phyloP scores from a whole-genome alignment of 2,888 invertebrate species.

The Drosophila picticornis region DNA sequence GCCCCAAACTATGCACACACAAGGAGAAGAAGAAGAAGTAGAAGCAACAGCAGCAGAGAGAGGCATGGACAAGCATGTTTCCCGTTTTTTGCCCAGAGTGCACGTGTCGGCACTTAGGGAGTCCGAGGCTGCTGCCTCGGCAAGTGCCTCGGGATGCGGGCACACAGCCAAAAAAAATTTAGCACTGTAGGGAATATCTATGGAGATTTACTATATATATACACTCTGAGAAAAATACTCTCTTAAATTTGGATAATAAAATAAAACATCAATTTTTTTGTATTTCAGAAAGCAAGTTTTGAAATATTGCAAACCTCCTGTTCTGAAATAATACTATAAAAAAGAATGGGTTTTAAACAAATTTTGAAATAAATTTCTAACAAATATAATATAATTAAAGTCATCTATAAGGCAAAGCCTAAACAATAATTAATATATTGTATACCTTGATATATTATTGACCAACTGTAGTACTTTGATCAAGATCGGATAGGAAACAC shows the following conservation, averaged over 20 bases:
- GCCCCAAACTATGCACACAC: neutral
- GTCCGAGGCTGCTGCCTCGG: conserved; percentile 24
- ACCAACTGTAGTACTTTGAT: neutral
- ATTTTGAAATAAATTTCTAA: neutral
- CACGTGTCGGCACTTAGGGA: conserved; percentile 73
- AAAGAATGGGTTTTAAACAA: rapidly evolving
- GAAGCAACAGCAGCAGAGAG: neutral
- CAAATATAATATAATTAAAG: neutral
- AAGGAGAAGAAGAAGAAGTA: neutral
- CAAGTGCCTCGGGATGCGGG: conserved; percentile 73
- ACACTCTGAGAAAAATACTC: neutral
- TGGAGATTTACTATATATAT: neutral
- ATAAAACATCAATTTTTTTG: rapidly evolving
- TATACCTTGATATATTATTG: neutral
- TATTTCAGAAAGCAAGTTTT: neutral
- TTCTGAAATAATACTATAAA: neutral
- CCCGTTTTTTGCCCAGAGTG: conserved; percentile 55
- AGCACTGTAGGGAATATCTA: neutral
- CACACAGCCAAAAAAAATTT: conserved; percentile 53
- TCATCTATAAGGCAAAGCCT: neutral
- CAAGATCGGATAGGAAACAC: neutral
- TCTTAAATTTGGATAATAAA: neutral
- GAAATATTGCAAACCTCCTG: neutral
- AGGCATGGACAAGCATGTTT: conserved; percentile 33
- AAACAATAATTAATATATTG: no score